phyloP scores from a whole-genome alignment of 1,140 invertebrate genomes.

The Seison nebaliae region DNA sequence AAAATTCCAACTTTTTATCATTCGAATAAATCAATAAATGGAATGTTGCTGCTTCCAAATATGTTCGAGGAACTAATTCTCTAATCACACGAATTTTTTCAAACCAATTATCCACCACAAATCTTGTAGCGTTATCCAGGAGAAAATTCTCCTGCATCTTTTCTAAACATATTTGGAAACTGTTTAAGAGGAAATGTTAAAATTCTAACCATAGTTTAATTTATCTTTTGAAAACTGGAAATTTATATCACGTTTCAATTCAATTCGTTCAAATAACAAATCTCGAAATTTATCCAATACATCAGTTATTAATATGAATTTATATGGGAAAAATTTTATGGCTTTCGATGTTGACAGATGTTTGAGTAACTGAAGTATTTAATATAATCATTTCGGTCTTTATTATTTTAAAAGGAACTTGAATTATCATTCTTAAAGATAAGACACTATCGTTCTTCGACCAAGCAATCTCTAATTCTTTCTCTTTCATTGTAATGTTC shows the following conservation, averaged over 20 bases:
- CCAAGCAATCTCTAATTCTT: too few species aligned
- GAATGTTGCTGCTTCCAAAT: conserved; percentile 68
- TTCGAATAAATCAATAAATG: conserved; percentile 62
- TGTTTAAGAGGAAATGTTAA: conserved; percentile 7
- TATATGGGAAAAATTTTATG: conserved; percentile 79
- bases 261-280: conserved; percentile 58
- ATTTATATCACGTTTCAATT: conserved; percentile 41
- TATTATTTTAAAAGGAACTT: conserved; percentile 14
- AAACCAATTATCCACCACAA: conserved; percentile 89
- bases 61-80: conserved; percentile 70
- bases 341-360: conserved; percentile 57
- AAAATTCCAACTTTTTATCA: conserved; percentile 31
- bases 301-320: conserved; percentile 80
- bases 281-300: conserved; percentile 77
- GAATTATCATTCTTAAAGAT: too few species aligned
- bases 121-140: conserved; percentile 65
- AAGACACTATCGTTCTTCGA: too few species aligned
- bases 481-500: too few species aligned
- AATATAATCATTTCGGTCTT: conserved; percentile 3
- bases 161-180: conserved; percentile 18
- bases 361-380: conserved; percentile 52
- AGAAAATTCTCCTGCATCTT: conserved; percentile 39
- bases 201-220: background rate
- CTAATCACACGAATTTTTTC: conserved; percentile 89
- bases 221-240: conserved; percentile 23